phyloP scores from a whole-genome alignment of 2,797 vertebrate genomes.

The Pachyuromys duprasi region DNA sequence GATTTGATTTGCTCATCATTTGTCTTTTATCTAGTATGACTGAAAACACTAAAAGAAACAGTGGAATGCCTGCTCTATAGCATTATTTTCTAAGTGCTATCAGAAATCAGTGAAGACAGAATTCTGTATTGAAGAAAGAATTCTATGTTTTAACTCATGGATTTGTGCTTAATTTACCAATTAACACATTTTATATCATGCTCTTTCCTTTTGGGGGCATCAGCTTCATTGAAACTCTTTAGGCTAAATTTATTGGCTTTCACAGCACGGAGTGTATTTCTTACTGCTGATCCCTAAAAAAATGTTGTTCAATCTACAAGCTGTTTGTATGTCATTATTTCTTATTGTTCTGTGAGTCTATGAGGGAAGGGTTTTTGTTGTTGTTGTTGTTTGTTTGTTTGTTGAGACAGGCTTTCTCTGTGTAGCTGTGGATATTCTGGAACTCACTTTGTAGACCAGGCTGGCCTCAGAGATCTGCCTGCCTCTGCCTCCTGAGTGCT shows the following conservation, averaged over 20 bases:
- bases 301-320: neutral
- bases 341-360: neutral
- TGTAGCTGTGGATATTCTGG: neutral
- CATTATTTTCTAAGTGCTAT: conserved; percentile 18
- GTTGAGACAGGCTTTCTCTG: neutral
- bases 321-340: conserved; percentile 29
- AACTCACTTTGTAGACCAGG: neutral
- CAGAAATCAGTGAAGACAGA: conserved; percentile 21
- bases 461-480: neutral
- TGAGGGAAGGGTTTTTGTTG: neutral
- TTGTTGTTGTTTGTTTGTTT: neutral
- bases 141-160: neutral
- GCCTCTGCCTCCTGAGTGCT: neutral
- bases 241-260: neutral
- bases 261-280: neutral
- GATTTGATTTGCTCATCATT: conserved; percentile 50
- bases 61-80: neutral
- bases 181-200: conserved; percentile 22
- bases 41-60: neutral
- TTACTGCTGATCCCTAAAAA: neutral
- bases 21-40: conserved; percentile 24
- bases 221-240: neutral
- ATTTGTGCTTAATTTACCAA: neutral
- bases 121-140: neutral
- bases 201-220: neutral